These are phyloP conservation scores for Myotis lucifugus DNA, from an alignment of 2,113 vertebrate genomes.

Conservation along the genomic window DNA sequence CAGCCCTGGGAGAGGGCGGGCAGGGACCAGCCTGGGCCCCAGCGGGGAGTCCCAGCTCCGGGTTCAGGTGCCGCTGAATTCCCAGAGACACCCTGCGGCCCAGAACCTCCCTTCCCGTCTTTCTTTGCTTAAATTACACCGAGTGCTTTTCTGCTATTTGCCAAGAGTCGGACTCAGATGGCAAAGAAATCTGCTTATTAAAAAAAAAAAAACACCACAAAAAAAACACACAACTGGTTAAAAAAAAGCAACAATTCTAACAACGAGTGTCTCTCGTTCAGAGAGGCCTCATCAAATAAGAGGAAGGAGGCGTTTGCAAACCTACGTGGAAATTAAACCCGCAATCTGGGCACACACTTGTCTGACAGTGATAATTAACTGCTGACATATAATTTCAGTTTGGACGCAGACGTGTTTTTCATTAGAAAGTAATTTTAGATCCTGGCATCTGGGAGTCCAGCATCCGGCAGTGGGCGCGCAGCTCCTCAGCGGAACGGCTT, in stretches of 20 bases:
- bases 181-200: constrained; percentile 51
- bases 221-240: constrained; percentile 33
- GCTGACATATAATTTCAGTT: constrained; percentile 82
- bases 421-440: constrained; percentile 79
- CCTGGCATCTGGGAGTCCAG: constrained; percentile 15
- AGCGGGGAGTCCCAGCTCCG: neutral
- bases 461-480: neutral
- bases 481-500: neutral
- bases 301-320: constrained; percentile 55
- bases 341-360: constrained; percentile 61
- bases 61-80: neutral
- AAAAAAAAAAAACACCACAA: neutral
- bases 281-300: constrained; percentile 54
- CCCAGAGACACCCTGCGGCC: neutral
- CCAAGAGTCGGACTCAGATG: constrained; percentile 46
- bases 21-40: neutral
- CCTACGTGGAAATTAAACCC: constrained; percentile 74
- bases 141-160: constrained; percentile 44
- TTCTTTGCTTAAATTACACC: constrained; percentile 44
- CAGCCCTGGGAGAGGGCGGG: rapidly evolving
- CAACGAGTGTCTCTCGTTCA: constrained; percentile 48
- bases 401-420: constrained; percentile 79
- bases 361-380: constrained; percentile 87
- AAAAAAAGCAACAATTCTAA: constrained; percentile 61
- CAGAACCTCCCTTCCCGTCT: neutral